phyloP scores from a whole-genome alignment of 2,888 invertebrate genomes.

The Torymus aiolomorphi region DNA sequence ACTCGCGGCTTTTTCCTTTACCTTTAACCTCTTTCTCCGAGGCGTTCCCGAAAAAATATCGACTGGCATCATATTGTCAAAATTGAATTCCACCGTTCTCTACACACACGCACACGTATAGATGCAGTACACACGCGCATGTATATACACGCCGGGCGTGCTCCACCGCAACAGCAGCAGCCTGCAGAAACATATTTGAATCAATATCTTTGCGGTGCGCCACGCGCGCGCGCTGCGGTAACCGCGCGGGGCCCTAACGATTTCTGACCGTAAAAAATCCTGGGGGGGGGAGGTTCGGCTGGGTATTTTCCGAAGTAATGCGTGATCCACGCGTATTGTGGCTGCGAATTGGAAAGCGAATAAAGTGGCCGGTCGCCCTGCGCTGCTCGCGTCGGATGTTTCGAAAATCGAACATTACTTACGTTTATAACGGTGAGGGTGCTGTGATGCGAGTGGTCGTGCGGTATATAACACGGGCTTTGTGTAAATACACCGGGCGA shows the following conservation, averaged over 20 bases:
- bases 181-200: conserved; percentile 48
- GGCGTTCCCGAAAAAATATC: conserved; percentile 34
- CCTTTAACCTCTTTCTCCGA: not conserved
- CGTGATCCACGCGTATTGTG: too few species aligned
- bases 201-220: conserved; percentile 48
- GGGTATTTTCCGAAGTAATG: not conserved
- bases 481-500: too few species aligned
- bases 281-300: conserved; percentile 3
- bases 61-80: conserved; percentile 36
- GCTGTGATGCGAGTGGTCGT: too few species aligned
- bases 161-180: not conserved
- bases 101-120: too few species aligned
- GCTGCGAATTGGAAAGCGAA: too few species aligned
- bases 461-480: too few species aligned
- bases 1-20: too few species aligned
- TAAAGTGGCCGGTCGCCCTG: too few species aligned
- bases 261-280: conserved; percentile 19
- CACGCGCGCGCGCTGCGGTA: conserved; percentile 1
- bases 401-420: too few species aligned
- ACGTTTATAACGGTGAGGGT: too few species aligned
- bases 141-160: not conserved
- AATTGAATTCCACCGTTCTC: conserved; percentile 33
- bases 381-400: too few species aligned
- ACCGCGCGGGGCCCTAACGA: not conserved
- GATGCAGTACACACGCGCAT: not conserved